Evolutionary conservation across 2,888 invertebrate genomes (phyloP).

Genomic region (Trachelus tabidus): DNA sequence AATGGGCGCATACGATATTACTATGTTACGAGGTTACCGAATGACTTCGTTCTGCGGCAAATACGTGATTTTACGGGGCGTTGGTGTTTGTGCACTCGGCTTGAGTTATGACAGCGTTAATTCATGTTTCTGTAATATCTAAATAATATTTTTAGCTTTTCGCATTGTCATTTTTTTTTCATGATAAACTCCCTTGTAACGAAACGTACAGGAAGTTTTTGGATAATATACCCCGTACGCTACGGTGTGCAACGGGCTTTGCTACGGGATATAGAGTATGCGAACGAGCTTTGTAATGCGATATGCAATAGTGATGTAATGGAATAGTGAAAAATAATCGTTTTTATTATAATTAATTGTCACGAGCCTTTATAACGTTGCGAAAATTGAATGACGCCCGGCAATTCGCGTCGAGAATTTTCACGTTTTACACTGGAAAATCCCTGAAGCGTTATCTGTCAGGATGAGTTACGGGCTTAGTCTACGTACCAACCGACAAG

Average conservation of each 20-base stretch:
- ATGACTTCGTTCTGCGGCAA: neutral
- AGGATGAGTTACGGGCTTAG: neutral
- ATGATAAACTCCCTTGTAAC: neutral
- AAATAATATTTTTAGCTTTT: neutral
- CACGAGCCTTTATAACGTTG: neutral
- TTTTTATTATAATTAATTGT: neutral
- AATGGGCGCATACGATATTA: neutral
- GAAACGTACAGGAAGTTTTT: neutral
- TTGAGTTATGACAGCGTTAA: neutral
- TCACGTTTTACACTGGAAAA: neutral
- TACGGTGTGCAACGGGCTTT: neutral
- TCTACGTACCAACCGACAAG: neutral
- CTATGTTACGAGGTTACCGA: neutral
- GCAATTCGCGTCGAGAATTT: neutral
- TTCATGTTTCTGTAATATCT: neutral
- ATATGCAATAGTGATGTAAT: neutral
- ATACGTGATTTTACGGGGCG: neutral
- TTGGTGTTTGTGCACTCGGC: neutral
- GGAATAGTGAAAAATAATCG: neutral
- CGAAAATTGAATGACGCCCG: neutral
- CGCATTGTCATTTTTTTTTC: neutral
- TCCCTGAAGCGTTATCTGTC: neutral
- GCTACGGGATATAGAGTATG: neutral
- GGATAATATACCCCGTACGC: neutral
- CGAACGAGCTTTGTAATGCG: neutral